A percentile compares a stretch with the other conserved stretches of the same genome.
Conservation (phyloP, 2,113 vertebrate genomes). For the Pseudorasbora parva region DNA sequence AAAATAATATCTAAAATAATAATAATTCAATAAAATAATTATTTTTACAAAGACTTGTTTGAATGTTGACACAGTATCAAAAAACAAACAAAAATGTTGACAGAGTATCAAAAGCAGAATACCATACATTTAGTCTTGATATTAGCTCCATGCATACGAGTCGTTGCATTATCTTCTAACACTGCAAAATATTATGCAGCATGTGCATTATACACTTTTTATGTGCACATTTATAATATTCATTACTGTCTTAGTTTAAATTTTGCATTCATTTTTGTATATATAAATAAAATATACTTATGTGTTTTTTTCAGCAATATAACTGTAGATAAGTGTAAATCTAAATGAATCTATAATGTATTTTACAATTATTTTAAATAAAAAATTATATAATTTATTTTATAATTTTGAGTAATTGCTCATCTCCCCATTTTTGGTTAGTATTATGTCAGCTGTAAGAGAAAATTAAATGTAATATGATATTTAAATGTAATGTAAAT, state of each 20-base stretch:
- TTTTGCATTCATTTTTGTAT: too few species aligned
- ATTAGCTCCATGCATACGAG: too few species aligned
- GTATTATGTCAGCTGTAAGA: not conserved
- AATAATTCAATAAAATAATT: too few species aligned
- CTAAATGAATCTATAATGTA: not conserved
- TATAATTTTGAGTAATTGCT: too few species aligned
- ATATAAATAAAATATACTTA: not conserved
- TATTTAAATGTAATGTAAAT: not conserved
- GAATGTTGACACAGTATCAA: too few species aligned
- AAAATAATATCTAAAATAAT: too few species aligned
- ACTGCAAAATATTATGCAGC: not conserved
- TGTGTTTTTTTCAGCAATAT: not conserved
- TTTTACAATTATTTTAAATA: not conserved
- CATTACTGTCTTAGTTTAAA: not conserved
- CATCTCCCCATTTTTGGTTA: not conserved
- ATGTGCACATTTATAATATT: not conserved
- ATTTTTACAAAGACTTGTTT: too few species aligned
- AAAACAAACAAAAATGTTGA: too few species aligned
- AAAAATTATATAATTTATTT: not conserved
- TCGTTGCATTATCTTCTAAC: not conserved
- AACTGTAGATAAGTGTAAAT: not conserved
- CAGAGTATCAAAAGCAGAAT: too few species aligned
- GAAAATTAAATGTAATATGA: too few species aligned
- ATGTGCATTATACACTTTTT: not conserved
- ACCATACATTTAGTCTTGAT: too few species aligned